phyloP scores from a whole-genome alignment of 2,888 invertebrate genomes.

The Cordylochernes scorpioides region DNA sequence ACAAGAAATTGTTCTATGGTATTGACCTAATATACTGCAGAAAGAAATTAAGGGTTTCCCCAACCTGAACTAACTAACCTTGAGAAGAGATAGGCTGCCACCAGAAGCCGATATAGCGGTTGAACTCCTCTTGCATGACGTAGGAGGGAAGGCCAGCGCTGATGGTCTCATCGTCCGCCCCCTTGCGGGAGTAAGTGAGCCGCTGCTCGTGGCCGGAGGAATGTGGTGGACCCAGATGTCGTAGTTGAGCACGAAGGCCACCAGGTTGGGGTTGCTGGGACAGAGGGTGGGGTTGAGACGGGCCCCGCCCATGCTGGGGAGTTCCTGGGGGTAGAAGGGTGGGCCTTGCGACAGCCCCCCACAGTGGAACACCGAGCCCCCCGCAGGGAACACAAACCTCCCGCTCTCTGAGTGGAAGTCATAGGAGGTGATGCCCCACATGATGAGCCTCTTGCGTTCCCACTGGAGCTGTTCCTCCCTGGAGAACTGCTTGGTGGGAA shows the following conservation, averaged over 20 bases:
- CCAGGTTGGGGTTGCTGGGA: constrained; percentile 45
- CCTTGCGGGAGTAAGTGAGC: constrained; percentile 10
- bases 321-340: constrained; percentile 20
- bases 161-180: constrained; percentile 22
- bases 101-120: constrained; percentile 87
- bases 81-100: constrained; percentile 54
- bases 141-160: constrained; percentile 86
- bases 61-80: constrained; percentile 24
- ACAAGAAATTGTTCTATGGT: constrained; percentile 12
- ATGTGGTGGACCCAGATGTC: constrained; percentile 68
- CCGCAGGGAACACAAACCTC: constrained; percentile 66
- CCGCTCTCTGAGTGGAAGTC: constrained; percentile 55
- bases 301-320: constrained; percentile 29
- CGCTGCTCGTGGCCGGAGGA: constrained; percentile 23
- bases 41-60: background rate
- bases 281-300: constrained; percentile 57
- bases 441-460: constrained; percentile 67
- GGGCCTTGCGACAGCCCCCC: no score
- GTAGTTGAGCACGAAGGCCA: constrained; percentile 64
- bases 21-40: no score
- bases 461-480: constrained; percentile 67
- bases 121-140: constrained; percentile 94
- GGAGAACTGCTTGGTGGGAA: constrained; percentile 34
- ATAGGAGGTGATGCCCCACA: constrained; percentile 80
- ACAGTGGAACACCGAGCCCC: constrained; percentile 62